Evolutionary conservation across 2,888 invertebrate genomes (phyloP).

Genomic region (Catocala sponsa): DNA sequence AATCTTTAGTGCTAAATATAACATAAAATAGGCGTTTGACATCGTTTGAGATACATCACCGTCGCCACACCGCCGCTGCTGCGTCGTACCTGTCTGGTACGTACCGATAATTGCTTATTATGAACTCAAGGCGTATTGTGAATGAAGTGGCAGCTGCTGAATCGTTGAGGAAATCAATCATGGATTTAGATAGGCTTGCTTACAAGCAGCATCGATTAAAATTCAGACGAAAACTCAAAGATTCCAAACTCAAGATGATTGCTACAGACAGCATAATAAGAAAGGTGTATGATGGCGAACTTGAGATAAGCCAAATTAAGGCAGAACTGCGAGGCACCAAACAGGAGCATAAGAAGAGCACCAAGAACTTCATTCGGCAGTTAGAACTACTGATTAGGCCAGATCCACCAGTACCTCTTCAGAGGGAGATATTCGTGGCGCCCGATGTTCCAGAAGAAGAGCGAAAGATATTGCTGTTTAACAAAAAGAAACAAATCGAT

Average conservation of each 20-base stretch:
- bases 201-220: too few relatives aligned
- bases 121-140: too few relatives aligned
- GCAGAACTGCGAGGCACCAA: not conserved
- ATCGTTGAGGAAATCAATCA: too few relatives aligned
- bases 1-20: too few relatives aligned
- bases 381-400: not conserved
- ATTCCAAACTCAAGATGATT: conserved; percentile 6
- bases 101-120: too few relatives aligned
- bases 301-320: conserved; percentile 10
- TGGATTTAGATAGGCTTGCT: too few relatives aligned
- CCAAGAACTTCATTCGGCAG: conserved; percentile 3
- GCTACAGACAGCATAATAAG: conserved; percentile 12
- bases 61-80: too few relatives aligned
- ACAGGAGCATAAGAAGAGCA: not conserved
- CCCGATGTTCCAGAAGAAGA: not conserved
- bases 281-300: conserved; percentile 5
- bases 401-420: not conserved
- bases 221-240: not conserved
- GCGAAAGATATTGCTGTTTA: not conserved
- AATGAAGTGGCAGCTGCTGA: too few relatives aligned
- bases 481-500: not conserved
- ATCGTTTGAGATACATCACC: too few relatives aligned
- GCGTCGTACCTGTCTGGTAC: too few relatives aligned
- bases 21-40: not conserved
- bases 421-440: not conserved